Conservation (phyloP, 2,888 invertebrate genomes). For the Hanleya hanleyi region DNA sequence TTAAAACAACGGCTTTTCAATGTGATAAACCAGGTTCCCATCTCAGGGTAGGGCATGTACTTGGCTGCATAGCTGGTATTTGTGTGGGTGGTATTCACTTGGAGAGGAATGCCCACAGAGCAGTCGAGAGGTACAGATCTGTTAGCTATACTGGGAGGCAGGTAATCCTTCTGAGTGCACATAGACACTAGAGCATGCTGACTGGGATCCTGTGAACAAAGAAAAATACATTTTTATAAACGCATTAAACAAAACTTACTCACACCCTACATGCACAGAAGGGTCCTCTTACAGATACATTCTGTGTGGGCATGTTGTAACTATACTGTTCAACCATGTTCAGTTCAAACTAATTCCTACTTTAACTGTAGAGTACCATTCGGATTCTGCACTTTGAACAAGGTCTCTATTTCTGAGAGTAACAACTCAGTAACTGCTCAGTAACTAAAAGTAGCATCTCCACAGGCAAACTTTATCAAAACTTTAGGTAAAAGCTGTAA, state of each 20-base stretch:
- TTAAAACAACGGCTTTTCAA: slow-evolving; percentile 80
- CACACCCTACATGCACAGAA: too few relatives aligned
- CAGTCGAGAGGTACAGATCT: slow-evolving; percentile 27
- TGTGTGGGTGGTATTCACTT: slow-evolving; percentile 37
- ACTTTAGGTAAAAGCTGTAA: too few relatives aligned
- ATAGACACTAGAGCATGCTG: slow-evolving; percentile 43
- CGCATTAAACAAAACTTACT: not conserved
- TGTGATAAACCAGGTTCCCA: slow-evolving; percentile 87
- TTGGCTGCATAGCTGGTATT: slow-evolving; percentile 49
- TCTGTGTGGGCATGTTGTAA: too few relatives aligned
- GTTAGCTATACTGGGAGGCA: slow-evolving; percentile 28
- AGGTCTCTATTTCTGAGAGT: too few relatives aligned
- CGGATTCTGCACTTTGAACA: too few relatives aligned
- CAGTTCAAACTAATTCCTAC: too few relatives aligned
- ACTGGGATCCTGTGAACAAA: slow-evolving; percentile 24
- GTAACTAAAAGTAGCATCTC: too few relatives aligned
- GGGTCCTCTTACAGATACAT: too few relatives aligned
- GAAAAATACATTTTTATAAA: not conserved
- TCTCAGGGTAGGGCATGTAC: slow-evolving; percentile 87
- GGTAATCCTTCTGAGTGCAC: slow-evolving; percentile 49
- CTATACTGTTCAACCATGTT: too few relatives aligned
- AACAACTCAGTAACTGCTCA: too few relatives aligned
- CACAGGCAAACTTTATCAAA: too few relatives aligned
- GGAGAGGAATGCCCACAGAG: slow-evolving; percentile 42
- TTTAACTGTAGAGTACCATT: too few relatives aligned